Evolutionary conservation across 2,888 invertebrate genomes (phyloP).

Genomic region (Brachylomia viminalis): DNA sequence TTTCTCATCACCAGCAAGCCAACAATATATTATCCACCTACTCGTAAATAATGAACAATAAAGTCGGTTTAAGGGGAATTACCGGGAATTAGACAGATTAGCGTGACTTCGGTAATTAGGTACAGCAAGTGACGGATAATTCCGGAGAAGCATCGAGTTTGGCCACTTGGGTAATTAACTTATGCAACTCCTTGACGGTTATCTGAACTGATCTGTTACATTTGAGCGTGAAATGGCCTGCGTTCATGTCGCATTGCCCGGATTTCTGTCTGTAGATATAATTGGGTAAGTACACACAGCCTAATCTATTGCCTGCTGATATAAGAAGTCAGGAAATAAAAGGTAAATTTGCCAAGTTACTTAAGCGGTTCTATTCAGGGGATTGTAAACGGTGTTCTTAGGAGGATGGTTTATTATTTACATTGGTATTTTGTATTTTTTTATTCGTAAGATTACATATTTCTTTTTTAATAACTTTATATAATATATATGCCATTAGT

Average conservation of each 20-base stretch:
- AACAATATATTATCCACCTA: neutral
- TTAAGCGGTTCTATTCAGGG: too few species aligned
- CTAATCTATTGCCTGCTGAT: too few species aligned
- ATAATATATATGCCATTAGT: too few species aligned
- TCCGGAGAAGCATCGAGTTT: constrained; percentile 45
- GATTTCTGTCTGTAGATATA: neutral
- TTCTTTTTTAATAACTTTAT: too few species aligned
- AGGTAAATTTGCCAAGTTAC: too few species aligned
- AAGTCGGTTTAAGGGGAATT: constrained; percentile 50
- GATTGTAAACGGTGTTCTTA: too few species aligned
- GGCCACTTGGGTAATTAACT: constrained; percentile 65
- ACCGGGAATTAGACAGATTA: constrained; percentile 61
- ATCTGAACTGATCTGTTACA: neutral
- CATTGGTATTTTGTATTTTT: too few species aligned
- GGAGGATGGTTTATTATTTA: too few species aligned
- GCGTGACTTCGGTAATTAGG: constrained; percentile 66
- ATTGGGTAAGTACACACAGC: neutral
- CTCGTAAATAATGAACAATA: constrained; percentile 51
- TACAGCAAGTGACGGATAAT: constrained; percentile 52
- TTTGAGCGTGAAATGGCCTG: neutral
- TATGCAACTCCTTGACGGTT: constrained; percentile 44
- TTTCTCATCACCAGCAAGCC: neutral
- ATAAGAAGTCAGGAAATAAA: too few species aligned
- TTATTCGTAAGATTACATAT: too few species aligned
- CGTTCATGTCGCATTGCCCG: neutral